Base-by-base conservation (phyloP, 2,113 vertebrate genomes). In the Megalops atlanticus region DNA sequence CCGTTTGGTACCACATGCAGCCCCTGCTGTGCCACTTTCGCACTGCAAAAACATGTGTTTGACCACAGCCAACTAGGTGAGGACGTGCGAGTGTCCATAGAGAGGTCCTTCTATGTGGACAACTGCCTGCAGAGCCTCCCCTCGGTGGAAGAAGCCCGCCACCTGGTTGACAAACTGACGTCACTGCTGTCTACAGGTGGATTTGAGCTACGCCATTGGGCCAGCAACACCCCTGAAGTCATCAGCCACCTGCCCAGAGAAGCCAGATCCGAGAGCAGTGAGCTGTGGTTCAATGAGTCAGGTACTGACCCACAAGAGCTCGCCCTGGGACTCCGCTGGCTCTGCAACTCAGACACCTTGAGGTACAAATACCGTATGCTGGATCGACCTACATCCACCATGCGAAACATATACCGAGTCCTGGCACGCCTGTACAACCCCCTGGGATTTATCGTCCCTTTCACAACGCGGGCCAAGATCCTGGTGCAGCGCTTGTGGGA, bases 171-270 rank as follows among this genome's bases (percentile, higher is more conserved):
- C 8, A 76, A 47, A 40, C n/a, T 80, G 36, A n/a, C 47, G 18
- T 15, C 1, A 7, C 40, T 77, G 3, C 35, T 84, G 38, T 3
- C 11, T n/a, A 74, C 31, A 18, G 81, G 74, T n/a, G 69, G 77
- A 31, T 80, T 85, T 73, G 33, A 83, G 31, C 54, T 82, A 18
- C 79, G 72, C 38, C 84, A 85, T 77, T 80, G 77, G 81, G 47
- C 72, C 45, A 80, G 81, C 49, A 80, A 80, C 18, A 27, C 58
- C 16, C 10, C 74, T 16, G 16, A 16, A 10, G 52, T 82, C 14
- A 54, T 82, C 8, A 10, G 38, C 10, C 72, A 79, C 40, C 27
- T 72, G n/a, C 58, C 84, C 15, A 4, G 40, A 18, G 77, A 80
- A 43, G 69, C 74, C 2, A 76, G 64, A 33, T 80, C 84, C 14